phyloP scores from a whole-genome alignment of 2,113 vertebrate genomes.

The Accipiter virgatus region DNA sequence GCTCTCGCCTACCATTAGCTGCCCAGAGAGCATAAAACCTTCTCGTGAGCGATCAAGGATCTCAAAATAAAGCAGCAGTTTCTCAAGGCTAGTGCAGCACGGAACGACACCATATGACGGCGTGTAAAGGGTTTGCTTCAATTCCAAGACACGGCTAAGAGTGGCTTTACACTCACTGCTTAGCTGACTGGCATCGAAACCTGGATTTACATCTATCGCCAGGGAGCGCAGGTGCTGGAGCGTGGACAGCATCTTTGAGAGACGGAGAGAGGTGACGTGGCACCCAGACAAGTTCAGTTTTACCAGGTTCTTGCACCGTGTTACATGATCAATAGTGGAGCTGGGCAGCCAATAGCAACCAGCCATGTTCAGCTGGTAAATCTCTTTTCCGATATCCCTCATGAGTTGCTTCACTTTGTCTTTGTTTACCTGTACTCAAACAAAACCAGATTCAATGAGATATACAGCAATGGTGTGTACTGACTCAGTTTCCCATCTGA shows the following conservation, averaged over 20 bases:
- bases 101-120: constrained; percentile 94
- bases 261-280: constrained; percentile 83
- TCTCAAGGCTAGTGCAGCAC: constrained; percentile 89
- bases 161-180: constrained; percentile 88
- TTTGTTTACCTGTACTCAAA: constrained; percentile 80
- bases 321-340: constrained; percentile 80
- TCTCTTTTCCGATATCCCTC: constrained; percentile 79
- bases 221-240: constrained; percentile 83
- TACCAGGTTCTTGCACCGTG: constrained; percentile 83
- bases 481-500: neutral
- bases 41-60: constrained; percentile 89
- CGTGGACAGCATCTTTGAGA: constrained; percentile 88
- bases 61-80: constrained; percentile 91
- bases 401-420: constrained; percentile 80
- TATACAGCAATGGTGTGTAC: neutral
- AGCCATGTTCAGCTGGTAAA: constrained; percentile 87
- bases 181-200: constrained; percentile 86
- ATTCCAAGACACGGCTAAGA: constrained; percentile 83
- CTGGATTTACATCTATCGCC: constrained; percentile 85
- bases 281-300: constrained; percentile 91
- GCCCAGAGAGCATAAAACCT: constrained; percentile 86
- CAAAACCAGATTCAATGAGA: neutral
- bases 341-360: constrained; percentile 94
- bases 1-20: constrained; percentile 97
- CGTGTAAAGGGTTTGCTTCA: constrained; percentile 90